Base-by-base conservation (phyloP, 2,113 vertebrate species). In the Osmerus mordax region DNA sequence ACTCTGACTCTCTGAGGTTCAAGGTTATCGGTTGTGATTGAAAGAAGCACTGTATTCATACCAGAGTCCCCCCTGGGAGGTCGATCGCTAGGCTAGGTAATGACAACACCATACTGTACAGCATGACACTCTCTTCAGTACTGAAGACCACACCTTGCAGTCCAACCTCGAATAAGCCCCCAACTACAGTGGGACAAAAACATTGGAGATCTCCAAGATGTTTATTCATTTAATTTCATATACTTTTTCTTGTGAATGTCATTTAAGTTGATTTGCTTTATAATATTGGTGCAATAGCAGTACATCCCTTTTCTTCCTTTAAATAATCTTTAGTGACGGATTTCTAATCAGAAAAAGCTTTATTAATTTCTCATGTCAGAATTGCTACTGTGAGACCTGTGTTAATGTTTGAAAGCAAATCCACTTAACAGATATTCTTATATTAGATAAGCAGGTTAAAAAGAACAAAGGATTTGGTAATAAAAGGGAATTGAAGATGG, bases 371-470 rank as follows among this genome's bases (percentile, higher is more conserved):
- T 32, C 25, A 28, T 92, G 87, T 89, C 82, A 85, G 79, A 91
- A 90, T 90, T 92, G 90, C 85, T 94, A 88, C 86, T 64, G 84
- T 85, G 89, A 91, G 91, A 90, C 88, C 89, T 90, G 92, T 93
- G 90, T 90, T 93, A 89, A 89, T 90, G 90, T 91, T 93, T 89
- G 80, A 87, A 82, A 92, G 91, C 91, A 96, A 91, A 95, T 92
- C 90, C 90, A 76, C 84, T 95, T 94, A 89, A 89, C 87, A 79
- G 87, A 92, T 91, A 93, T 16, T 55, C 91, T 95, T 93, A 94
- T 93, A 91, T 94, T 94, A 93, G 94, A 93, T 96, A 96, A 95
- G 92, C 91, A 92, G 88, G 90, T 96, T 95, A 93, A 94, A 74
- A 87, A 83, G 84, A 81, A 76, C 70, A 81, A 81, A 87, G 87